phyloP scores from a whole-genome alignment of 2,113 vertebrate genomes.

The Hyaena hyaena region DNA sequence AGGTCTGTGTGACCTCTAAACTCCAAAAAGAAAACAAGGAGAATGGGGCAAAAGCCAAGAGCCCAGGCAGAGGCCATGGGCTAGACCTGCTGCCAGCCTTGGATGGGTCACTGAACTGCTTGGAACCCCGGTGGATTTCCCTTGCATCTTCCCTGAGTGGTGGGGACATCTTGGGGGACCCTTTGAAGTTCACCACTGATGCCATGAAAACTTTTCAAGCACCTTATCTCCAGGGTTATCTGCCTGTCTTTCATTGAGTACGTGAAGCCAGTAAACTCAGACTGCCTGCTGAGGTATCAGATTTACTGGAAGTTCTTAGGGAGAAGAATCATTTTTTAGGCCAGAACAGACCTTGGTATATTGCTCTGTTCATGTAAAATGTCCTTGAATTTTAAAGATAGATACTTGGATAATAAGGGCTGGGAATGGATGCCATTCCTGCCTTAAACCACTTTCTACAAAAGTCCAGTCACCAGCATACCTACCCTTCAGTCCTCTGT shows the following conservation, averaged over 20 bases:
- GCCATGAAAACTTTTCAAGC: background rate
- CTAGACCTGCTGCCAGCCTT: background rate
- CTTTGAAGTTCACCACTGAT: background rate
- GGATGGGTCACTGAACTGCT: no score
- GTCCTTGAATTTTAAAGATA: background rate
- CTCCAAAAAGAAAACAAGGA: background rate
- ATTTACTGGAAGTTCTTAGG: background rate
- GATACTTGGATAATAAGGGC: background rate
- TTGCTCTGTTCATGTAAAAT: background rate
- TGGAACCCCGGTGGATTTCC: fast-evolving
- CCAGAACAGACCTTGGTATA: background rate
- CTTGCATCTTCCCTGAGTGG: background rate
- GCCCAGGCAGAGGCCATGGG: background rate
- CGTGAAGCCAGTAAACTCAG: background rate
- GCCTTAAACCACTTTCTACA: background rate
- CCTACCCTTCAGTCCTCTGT: background rate
- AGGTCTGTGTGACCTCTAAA: background rate
- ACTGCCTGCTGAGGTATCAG: background rate
- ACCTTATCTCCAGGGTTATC: background rate
- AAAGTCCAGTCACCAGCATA: background rate
- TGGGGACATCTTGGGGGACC: no score
- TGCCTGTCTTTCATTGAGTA: background rate
- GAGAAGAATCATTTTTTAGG: background rate
- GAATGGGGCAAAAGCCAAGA: background rate
- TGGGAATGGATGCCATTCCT: background rate